Evolutionary conservation across 2,888 invertebrate genomes (phyloP).

Genomic region (Galerucella nymphaeae): DNA sequence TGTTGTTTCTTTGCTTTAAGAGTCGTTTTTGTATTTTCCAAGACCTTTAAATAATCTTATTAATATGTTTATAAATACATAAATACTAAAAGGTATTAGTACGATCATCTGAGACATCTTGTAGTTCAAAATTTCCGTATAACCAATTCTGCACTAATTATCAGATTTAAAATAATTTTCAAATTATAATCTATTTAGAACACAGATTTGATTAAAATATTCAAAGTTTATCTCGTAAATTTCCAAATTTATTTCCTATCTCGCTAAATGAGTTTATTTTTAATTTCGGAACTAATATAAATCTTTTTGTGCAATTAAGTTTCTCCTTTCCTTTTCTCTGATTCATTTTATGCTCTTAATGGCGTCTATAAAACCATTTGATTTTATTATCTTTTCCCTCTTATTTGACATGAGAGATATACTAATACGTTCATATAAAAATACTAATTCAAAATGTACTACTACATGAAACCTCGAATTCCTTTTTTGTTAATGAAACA

Average conservation of each 20-base stretch:
- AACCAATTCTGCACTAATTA: too few species aligned
- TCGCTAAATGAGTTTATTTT: constrained; percentile 1
- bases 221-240: not conserved
- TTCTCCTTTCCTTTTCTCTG: constrained; percentile 1
- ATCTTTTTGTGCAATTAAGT: not conserved
- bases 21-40: too few species aligned
- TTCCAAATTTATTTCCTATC: not conserved
- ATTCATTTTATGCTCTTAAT: not conserved
- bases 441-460: too few species aligned
- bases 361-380: not conserved
- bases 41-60: not conserved
- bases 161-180: too few species aligned
- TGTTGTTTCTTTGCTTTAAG: not conserved
- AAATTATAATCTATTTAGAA: not conserved
- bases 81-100: too few species aligned
- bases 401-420: not conserved
- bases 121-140: too few species aligned
- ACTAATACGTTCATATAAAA: too few species aligned
- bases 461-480: too few species aligned
- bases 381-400: not conserved
- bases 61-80: not conserved
- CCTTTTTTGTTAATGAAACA: too few species aligned
- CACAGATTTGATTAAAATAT: constrained; percentile 1
- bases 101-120: too few species aligned
- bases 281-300: constrained; percentile 1